phyloP scores from a whole-genome alignment of 2,113 vertebrate genomes.

The Percina caprodes region DNA sequence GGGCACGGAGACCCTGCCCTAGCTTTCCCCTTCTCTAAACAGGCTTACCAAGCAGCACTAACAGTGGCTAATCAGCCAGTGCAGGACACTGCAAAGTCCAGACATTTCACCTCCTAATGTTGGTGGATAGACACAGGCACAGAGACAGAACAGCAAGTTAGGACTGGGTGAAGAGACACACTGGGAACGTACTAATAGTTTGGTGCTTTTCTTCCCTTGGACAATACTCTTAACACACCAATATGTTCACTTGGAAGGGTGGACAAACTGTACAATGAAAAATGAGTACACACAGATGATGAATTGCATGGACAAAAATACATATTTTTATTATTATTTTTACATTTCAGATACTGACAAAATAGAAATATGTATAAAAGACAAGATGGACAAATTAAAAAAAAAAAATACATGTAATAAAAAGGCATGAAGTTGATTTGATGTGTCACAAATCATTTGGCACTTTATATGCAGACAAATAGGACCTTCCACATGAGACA shows the following conservation, averaged over 20 bases:
- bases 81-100: constrained; percentile 94
- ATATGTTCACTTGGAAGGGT: background rate
- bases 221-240: background rate
- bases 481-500: background rate
- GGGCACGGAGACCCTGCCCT: constrained; percentile 30
- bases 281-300: constrained; percentile 21
- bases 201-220: background rate
- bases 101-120: constrained; percentile 90
- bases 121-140: constrained; percentile 76
- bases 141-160: constrained; percentile 63
- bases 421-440: background rate
- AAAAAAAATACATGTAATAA: background rate
- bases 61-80: constrained; percentile 86
- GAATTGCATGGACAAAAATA: constrained; percentile 6
- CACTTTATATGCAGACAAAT: constrained; percentile 1
- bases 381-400: background rate
- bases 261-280: constrained; percentile 18
- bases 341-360: constrained; percentile 5
- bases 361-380: constrained; percentile 28
- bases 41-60: constrained; percentile 87
- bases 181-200: background rate
- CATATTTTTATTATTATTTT: constrained; percentile 21
- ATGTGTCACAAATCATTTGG: constrained; percentile 8
- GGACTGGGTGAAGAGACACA: constrained; percentile 27
- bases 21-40: constrained; percentile 32